Conservation (phyloP, 1,140 invertebrate genomes). For the Macrobrachium nipponense region DNA sequence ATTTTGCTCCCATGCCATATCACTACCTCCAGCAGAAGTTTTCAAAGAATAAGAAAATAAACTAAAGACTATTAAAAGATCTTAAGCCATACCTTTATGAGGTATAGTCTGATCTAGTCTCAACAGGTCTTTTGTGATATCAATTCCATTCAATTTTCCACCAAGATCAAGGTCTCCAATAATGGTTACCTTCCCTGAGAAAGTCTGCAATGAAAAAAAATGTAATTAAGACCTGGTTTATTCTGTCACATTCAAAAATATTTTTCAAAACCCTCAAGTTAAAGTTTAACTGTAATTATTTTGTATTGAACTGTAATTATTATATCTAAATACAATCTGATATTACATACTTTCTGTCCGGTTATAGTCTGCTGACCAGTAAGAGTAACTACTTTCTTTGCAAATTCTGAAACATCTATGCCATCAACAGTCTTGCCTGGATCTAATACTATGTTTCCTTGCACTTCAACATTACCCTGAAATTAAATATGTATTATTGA, state of each 20-base stretch:
- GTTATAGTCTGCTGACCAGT: neutral
- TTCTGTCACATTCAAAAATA: neutral
- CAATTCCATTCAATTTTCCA: slow-evolving; percentile 30
- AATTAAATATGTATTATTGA: neutral
- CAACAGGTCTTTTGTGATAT: neutral
- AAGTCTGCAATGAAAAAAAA: neutral
- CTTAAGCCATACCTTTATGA: slow-evolving; percentile 20
- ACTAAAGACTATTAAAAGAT: neutral
- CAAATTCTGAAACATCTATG: slow-evolving; percentile 5
- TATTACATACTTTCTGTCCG: slow-evolving; percentile 12
- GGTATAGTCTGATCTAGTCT: slow-evolving; percentile 23
- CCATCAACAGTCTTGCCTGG: slow-evolving; percentile 8
- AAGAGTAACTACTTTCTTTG: slow-evolving; percentile 1
- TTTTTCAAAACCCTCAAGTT: too few relatives aligned
- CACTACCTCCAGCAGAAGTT: too few relatives aligned
- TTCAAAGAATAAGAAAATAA: neutral
- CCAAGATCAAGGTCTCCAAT: slow-evolving; percentile 2
- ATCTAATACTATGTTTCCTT: neutral
- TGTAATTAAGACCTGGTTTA: too few relatives aligned
- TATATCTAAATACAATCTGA: neutral
- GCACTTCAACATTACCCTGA: slow-evolving; percentile 7
- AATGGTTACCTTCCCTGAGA: slow-evolving; percentile 19
- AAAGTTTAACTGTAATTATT: too few relatives aligned
- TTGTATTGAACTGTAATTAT: too few relatives aligned
- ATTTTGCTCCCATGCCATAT: too few relatives aligned